Conservation (phyloP, 2,888 invertebrate genomes). For the Polydesmus complanatus region DNA sequence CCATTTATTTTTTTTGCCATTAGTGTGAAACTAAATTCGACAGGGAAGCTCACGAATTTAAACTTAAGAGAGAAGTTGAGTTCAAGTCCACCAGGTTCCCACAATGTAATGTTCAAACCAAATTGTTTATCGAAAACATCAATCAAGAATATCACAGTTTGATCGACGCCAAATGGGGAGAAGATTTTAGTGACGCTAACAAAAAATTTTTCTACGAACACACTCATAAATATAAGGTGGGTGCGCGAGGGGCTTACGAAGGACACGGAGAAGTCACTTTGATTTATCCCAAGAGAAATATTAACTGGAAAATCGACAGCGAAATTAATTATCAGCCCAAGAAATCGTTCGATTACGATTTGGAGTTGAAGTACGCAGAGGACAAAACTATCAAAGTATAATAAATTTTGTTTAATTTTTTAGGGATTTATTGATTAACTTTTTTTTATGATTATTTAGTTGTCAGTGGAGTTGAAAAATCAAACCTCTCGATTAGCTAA, state of each 20-base stretch:
- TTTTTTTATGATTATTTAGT: not conserved
- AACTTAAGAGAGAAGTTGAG: not conserved
- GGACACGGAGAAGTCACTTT: not conserved
- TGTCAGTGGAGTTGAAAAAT: slow-evolving; percentile 8
- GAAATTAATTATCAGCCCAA: not conserved
- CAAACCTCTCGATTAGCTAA: slow-evolving; percentile 3
- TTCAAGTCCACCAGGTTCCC: slow-evolving; percentile 4
- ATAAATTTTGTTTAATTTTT: not conserved
- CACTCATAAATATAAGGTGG: not conserved
- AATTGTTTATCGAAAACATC: not conserved
- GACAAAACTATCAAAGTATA: slow-evolving; percentile 7
- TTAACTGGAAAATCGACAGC: slow-evolving; percentile 1
- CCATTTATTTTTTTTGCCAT: not conserved
- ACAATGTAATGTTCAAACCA: slow-evolving; percentile 3
- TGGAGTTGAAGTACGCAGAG: slow-evolving; percentile 1
- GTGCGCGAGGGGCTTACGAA: not conserved
- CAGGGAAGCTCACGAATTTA: not conserved
- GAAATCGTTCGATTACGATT: slow-evolving; percentile 1
- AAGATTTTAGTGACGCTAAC: slow-evolving; percentile 4
- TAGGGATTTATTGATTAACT: not conserved
- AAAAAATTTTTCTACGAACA: slow-evolving; percentile 6
- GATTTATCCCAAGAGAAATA: slow-evolving; percentile 7
- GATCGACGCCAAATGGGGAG: slow-evolving; percentile 6
- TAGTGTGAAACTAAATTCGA: slow-evolving; percentile 3
- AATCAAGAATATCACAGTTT: not conserved